These are phyloP conservation scores for Pedetes capensis DNA, from an alignment of 2,113 vertebrate genomes.

Conservation along the genomic window DNA sequence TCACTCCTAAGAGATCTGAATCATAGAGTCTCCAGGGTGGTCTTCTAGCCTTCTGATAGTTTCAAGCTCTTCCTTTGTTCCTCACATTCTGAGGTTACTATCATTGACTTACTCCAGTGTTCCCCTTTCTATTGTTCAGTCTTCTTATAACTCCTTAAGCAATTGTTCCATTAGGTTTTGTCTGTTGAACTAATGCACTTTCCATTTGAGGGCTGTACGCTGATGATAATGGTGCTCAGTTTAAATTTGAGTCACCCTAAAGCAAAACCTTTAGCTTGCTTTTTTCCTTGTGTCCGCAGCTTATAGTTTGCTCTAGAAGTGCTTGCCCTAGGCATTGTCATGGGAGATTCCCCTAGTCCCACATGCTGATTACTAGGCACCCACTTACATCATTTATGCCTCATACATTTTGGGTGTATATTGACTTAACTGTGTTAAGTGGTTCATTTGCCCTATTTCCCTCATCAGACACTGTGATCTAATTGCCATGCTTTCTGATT, in stretches of 20 bases:
- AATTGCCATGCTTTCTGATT: conserved; percentile 57
- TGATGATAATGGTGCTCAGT: neutral
- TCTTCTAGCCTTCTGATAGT: neutral
- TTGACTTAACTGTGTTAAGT: neutral
- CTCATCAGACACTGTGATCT: conserved; percentile 51
- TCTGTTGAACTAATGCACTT: neutral
- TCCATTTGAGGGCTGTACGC: neutral
- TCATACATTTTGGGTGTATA: neutral
- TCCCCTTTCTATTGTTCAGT: neutral
- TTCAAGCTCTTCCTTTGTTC: neutral
- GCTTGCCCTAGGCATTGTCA: neutral
- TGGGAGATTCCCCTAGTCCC: neutral
- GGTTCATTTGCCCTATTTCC: conserved; percentile 13
- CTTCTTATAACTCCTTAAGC: neutral
- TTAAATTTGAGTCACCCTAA: neutral
- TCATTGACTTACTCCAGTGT: neutral
- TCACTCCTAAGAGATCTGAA: neutral
- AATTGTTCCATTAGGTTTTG: neutral
- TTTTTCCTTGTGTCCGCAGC: neutral
- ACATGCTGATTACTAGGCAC: neutral
- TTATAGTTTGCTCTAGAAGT: neutral
- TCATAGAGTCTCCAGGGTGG: neutral
- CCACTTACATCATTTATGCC: conserved; percentile 32
- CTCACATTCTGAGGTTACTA: neutral
- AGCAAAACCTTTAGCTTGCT: neutral